Base-by-base conservation (phyloP, 1,140 invertebrate genomes). In the Caenorhabditis tropicalis region DNA sequence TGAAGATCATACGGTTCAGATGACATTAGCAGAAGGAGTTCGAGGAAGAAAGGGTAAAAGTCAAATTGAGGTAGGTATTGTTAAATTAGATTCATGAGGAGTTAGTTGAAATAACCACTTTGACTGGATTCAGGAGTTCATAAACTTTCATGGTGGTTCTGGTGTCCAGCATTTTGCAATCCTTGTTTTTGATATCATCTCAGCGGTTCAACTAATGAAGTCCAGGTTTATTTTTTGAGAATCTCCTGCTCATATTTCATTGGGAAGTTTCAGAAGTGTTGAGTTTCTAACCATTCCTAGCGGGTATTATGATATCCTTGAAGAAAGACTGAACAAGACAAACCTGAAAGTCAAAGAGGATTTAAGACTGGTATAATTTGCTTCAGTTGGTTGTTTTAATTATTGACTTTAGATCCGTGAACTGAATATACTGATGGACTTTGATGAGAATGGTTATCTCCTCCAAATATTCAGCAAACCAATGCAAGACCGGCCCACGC, bases 381-480 rank as follows among this genome's bases (percentile, higher is more conserved):
- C n/a, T n/a, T n/a, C n/a, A n/a, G n/a, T 36, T 79, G 21, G 19
- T 39, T n/a, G 27, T 21, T 70, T 10, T 19, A 31, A 7, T 43
- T 31, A 16, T 48, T 65, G 0, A 12, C 85, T 85, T 49, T 43
- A 88, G 91, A 91, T 94, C 4, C 92, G 97, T 92, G 93, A 95
- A 91, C 92, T 98, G 48, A 95, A 96, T 88, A 98, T 99, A 88
- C 92, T 99, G 21, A 95, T 99, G 85, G 98, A 99, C 91, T 99
- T 96, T 91, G 98, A 99, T 91, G 97, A 99, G 88, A 94, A 98
- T 89, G 98, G 98, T 0, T 99, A 99, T 92, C 92, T 99, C 60
- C 93, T 99, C 51, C 98, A 99, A 93, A 98, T 99, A 85, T 99
- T 99, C 92, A 98, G 97, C 0, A 98, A 98, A 93, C 97, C 96